phyloP scores from a whole-genome alignment of 2,888 invertebrate genomes.

The Drosophila formosana region DNA sequence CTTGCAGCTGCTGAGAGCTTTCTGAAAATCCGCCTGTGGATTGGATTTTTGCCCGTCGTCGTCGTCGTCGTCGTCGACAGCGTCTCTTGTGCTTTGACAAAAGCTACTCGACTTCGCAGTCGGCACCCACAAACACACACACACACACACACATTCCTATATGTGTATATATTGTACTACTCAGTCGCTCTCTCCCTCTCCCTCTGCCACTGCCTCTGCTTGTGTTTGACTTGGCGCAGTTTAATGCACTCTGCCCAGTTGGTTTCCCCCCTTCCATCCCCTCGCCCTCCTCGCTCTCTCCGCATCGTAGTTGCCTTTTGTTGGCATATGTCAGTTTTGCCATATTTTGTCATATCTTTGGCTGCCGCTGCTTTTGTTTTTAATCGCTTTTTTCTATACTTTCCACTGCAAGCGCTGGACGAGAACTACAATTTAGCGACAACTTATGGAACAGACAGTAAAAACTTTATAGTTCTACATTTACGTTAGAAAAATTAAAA shows the following conservation, averaged over 20 bases:
- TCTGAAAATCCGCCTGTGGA: conserved; percentile 65
- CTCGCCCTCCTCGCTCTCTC: neutral
- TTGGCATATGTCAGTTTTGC: conserved; percentile 61
- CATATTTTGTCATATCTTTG: conserved; percentile 29
- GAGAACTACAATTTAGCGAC: neutral
- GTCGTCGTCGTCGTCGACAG: conserved; percentile 16
- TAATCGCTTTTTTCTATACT: conserved; percentile 33
- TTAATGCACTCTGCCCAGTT: conserved; percentile 69
- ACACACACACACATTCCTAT: neutral
- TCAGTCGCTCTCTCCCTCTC: conserved; percentile 3
- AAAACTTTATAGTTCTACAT: neutral
- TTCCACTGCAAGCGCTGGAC: neutral
- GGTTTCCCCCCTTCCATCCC: conserved; percentile 12
- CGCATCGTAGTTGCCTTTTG: conserved; percentile 47
- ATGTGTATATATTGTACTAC: neutral
- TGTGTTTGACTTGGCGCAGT: conserved; percentile 61
- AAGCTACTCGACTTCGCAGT: conserved; percentile 55
- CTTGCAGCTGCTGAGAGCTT: conserved; percentile 51
- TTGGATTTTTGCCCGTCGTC: conserved; percentile 43
- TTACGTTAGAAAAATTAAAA: neutral
- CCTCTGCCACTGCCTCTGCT: conserved; percentile 1
- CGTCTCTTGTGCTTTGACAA: conserved; percentile 43
- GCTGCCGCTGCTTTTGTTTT: conserved; percentile 29
- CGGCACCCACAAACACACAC: conserved; percentile 13
- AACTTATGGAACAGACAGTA: neutral